Evolutionary conservation across 2,888 invertebrate genomes (phyloP).

Genomic region (Cordylochernes scorpioides): DNA sequence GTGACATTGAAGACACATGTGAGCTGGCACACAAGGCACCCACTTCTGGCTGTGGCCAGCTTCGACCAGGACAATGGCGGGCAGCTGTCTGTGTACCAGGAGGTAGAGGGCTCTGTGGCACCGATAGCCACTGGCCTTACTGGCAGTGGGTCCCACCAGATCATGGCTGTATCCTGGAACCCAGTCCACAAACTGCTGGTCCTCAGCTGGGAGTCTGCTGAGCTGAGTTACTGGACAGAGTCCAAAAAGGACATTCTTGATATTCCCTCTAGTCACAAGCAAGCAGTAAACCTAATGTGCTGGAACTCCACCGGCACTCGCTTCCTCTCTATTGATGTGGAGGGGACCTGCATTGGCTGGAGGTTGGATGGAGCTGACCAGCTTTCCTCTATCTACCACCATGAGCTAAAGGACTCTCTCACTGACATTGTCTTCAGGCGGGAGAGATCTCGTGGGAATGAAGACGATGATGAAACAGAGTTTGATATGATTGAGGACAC

Average conservation of each 20-base stretch:
- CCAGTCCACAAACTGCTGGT: conserved; percentile 51
- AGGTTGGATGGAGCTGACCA: conserved; percentile 53
- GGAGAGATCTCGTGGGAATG: neutral
- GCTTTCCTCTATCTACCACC: conserved; percentile 52
- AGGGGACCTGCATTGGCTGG: conserved; percentile 69
- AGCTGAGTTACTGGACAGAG: conserved; percentile 28
- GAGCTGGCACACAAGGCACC: conserved; percentile 50
- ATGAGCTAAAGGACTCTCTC: conserved; percentile 54
- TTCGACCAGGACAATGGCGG: conserved; percentile 68
- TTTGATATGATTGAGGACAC: conserved; percentile 41
- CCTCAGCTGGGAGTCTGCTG: conserved; percentile 77
- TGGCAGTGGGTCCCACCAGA: conserved; percentile 45
- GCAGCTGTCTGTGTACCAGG: conserved; percentile 58
- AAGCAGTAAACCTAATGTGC: conserved; percentile 28
- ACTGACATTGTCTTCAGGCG: conserved; percentile 39
- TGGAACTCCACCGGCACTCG: conserved; percentile 56
- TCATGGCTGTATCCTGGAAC: conserved; percentile 63
- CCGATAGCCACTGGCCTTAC: conserved; percentile 41
- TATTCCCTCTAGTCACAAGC: no score
- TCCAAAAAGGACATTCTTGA: no score
- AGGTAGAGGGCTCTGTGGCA: conserved; percentile 34
- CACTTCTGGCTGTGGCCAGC: conserved; percentile 56
- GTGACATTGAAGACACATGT: conserved; percentile 9
- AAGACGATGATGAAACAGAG: conserved; percentile 6
- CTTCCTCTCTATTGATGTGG: conserved; percentile 58